A percentile compares a stretch with the other conserved stretches of the same genome.
Evolutionary conservation across 2,888 invertebrate species (phyloP).

Genomic region (Blastobasis lacticolella): DNA sequence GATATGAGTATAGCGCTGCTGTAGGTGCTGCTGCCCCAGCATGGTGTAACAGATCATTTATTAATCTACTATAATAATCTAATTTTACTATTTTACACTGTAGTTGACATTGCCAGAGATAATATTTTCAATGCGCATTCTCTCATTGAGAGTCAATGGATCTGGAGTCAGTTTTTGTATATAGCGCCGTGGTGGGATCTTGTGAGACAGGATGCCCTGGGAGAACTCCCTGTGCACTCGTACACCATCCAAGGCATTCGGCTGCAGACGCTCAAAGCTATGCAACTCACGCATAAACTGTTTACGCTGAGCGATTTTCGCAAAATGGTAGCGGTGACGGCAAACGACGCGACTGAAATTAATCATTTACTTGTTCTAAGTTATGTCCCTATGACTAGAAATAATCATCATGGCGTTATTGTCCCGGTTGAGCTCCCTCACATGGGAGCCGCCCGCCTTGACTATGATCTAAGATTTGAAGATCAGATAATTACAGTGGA

Average conservation of each 20-base stretch:
- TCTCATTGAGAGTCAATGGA: constrained; percentile 45
- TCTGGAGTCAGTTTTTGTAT: constrained; percentile 59
- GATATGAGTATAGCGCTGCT: too few species aligned
- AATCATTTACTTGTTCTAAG: too few species aligned
- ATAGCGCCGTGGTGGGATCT: constrained; percentile 58
- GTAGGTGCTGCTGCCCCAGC: too few species aligned
- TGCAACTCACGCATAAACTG: constrained; percentile 77
- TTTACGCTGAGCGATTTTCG: constrained; percentile 63
- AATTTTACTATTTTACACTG: constrained; percentile 29
- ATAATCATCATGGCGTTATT: too few species aligned
- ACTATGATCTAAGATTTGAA: too few species aligned
- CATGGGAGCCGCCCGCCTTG: too few species aligned
- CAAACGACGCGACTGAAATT: constrained; percentile 76
- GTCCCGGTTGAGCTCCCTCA: too few species aligned
- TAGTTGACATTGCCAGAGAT: constrained; percentile 52
- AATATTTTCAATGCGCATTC: constrained; percentile 63
- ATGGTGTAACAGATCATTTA: too few species aligned
- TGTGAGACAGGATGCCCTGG: constrained; percentile 67
- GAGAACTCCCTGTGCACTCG: constrained; percentile 78
- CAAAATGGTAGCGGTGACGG: constrained; percentile 73
- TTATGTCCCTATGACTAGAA: too few species aligned
- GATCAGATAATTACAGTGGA: too few species aligned
- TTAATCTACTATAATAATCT: too few species aligned
- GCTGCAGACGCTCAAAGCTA: constrained; percentile 75
- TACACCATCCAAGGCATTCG: constrained; percentile 77